Conservation (phyloP, 1,140 invertebrate species). For the Adelges cooleyi region DNA sequence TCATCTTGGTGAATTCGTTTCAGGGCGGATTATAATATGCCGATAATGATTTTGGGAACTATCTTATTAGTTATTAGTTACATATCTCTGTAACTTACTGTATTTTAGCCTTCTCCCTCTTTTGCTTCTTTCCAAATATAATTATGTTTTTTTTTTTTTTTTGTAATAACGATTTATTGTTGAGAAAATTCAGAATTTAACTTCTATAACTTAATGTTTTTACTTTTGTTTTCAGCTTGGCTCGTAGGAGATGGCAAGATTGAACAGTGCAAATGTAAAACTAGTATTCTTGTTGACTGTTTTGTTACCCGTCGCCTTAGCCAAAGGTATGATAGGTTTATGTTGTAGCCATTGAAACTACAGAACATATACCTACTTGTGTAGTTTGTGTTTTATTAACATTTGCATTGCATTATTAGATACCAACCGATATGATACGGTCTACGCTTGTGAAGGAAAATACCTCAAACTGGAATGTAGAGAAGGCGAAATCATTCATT, state of each 20-base stretch:
- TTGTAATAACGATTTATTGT: no score
- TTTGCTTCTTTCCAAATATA: no score
- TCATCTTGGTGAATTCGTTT: no score
- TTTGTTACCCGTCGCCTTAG: conserved; percentile 12
- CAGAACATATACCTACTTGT: no score
- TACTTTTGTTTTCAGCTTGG: neutral
- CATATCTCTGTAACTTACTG: no score
- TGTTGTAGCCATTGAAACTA: neutral
- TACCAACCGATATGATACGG: conserved; percentile 64
- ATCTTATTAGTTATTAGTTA: no score
- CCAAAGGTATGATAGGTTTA: conserved; percentile 9
- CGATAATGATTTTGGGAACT: no score
- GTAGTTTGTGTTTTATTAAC: neutral
- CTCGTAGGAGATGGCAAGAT: conserved; percentile 25
- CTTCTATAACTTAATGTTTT: neutral
- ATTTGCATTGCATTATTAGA: conserved; percentile 19
- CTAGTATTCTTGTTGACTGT: conserved; percentile 18
- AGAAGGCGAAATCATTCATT: conserved; percentile 73
- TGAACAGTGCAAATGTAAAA: conserved; percentile 19
- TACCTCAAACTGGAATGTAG: conserved; percentile 75
- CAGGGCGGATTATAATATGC: no score
- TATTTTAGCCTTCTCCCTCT: no score
- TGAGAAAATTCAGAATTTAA: no score
- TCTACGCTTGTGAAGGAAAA: conserved; percentile 88
- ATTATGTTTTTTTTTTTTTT: no score